Evolutionary conservation across 37 sponge, comb jelly and placozoan species (phyloP).

Genomic region (Halichondria panicea): DNA sequence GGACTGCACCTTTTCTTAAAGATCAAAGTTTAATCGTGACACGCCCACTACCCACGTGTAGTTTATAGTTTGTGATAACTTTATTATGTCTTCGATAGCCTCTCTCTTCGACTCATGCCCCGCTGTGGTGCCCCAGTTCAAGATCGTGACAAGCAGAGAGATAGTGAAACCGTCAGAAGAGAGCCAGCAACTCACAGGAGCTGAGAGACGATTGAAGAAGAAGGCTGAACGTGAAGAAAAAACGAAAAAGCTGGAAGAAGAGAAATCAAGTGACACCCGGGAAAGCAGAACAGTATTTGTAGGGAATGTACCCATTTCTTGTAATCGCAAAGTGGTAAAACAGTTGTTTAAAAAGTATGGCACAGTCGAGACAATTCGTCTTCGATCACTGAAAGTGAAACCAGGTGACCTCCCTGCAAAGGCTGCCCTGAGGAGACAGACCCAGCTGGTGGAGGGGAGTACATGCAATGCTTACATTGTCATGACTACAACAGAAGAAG

Average conservation of each 20-base stretch:
- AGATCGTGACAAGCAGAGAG: not conserved
- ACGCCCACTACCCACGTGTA: no score
- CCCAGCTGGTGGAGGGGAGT: conserved; percentile 18
- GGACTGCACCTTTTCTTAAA: no score
- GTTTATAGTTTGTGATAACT: not conserved
- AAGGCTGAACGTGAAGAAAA: not conserved
- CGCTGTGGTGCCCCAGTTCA: conserved; percentile 14
- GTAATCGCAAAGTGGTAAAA: conserved; percentile 50
- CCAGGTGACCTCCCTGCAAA: conserved; percentile 17
- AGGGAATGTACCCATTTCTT: conserved; percentile 60
- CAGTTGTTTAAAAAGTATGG: conserved; percentile 61
- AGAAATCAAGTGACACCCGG: conserved; percentile 10
- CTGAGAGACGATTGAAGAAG: not conserved
- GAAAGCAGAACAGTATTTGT: conserved; percentile 74
- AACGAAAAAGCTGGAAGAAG: not conserved
- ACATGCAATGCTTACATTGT: conserved; percentile 75
- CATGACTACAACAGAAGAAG: conserved; percentile 32
- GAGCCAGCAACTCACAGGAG: not conserved
- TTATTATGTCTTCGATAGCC: conserved; percentile 3
- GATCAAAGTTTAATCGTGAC: no score
- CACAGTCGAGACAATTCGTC: conserved; percentile 52
- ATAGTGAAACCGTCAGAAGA: not conserved
- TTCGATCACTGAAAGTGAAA: conserved; percentile 55
- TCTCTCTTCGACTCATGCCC: not conserved
- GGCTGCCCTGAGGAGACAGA: conserved; percentile 39